A percentile compares a stretch with the other conserved stretches of the same genome.
These are phyloP conservation scores for Xylophagus ater DNA, from an alignment of 2,888 invertebrate species.

Conservation along the genomic window DNA sequence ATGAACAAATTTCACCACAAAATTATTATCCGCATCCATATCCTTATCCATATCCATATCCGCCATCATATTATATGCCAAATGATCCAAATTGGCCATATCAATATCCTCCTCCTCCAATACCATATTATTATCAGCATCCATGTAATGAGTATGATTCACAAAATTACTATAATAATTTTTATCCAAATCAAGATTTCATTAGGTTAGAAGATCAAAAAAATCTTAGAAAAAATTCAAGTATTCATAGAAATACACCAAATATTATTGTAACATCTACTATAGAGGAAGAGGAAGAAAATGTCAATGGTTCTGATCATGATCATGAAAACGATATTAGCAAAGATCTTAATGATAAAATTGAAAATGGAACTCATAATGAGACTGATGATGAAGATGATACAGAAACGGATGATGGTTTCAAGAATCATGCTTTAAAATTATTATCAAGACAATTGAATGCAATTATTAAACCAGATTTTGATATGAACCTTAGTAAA, in stretches of 20 bases:
- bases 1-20: slow-evolving; percentile 28
- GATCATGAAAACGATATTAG: not conserved
- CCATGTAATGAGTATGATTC: slow-evolving; percentile 22
- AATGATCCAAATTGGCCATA: slow-evolving; percentile 2
- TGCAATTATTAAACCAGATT: slow-evolving; percentile 25
- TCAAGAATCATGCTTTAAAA: slow-evolving; percentile 25
- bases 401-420: slow-evolving; percentile 13
- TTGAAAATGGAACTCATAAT: too few relatives aligned
- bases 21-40: slow-evolving; percentile 22
- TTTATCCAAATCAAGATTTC: slow-evolving; percentile 6
- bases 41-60: slow-evolving; percentile 12
- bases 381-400: too few relatives aligned
- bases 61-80: not conserved
- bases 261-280: slow-evolving; percentile 35
- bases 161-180: slow-evolving; percentile 23
- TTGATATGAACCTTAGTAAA: slow-evolving; percentile 26
- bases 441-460: slow-evolving; percentile 28
- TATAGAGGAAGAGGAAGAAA: slow-evolving; percentile 28
- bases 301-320: not conserved
- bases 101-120: slow-evolving; percentile 9
- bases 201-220: too few relatives aligned
- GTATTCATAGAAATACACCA: slow-evolving; percentile 20
- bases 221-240: slow-evolving; percentile 22
- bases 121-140: slow-evolving; percentile 1
- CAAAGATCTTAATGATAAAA: too few relatives aligned